phyloP scores from a whole-genome alignment of 2,888 invertebrate species.

The Lypha dubia region DNA sequence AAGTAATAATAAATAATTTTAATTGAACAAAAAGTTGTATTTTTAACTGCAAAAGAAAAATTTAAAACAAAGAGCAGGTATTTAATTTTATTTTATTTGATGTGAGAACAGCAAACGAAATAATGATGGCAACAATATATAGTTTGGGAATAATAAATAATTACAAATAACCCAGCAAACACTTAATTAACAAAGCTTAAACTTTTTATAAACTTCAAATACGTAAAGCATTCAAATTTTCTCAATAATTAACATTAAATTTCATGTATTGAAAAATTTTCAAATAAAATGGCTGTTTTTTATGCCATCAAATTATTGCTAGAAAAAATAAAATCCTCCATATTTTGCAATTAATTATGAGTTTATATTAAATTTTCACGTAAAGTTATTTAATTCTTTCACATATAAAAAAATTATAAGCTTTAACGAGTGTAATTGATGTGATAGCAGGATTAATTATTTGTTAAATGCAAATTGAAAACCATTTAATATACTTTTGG shows the following conservation, averaged over 20 bases:
- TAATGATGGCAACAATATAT: background rate
- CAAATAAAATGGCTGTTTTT: too few relatives aligned
- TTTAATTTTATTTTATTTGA: background rate
- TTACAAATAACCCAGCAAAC: conserved; percentile 19
- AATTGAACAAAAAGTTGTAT: conserved; percentile 23
- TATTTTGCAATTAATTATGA: too few relatives aligned
- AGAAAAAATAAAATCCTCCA: too few relatives aligned
- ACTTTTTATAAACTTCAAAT: too few relatives aligned
- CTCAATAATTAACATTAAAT: too few relatives aligned
- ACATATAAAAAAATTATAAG: background rate
- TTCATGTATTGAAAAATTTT: too few relatives aligned
- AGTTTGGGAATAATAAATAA: conserved; percentile 7
- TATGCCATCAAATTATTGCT: too few relatives aligned
- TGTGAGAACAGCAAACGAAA: background rate
- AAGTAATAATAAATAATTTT: conserved; percentile 30
- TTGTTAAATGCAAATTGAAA: conserved; percentile 32
- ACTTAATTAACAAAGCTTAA: background rate
- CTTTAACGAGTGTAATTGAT: conserved; percentile 28
- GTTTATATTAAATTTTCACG: background rate
- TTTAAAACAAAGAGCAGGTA: background rate
- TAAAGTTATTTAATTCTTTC: too few relatives aligned
- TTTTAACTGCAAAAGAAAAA: conserved; percentile 13
- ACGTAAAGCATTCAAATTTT: too few relatives aligned
- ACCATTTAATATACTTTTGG: background rate
- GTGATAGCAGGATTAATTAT: conserved; percentile 36